These are phyloP conservation scores for Battus philenor DNA, from an alignment of 1,140 invertebrate species.

Conservation along the genomic window DNA sequence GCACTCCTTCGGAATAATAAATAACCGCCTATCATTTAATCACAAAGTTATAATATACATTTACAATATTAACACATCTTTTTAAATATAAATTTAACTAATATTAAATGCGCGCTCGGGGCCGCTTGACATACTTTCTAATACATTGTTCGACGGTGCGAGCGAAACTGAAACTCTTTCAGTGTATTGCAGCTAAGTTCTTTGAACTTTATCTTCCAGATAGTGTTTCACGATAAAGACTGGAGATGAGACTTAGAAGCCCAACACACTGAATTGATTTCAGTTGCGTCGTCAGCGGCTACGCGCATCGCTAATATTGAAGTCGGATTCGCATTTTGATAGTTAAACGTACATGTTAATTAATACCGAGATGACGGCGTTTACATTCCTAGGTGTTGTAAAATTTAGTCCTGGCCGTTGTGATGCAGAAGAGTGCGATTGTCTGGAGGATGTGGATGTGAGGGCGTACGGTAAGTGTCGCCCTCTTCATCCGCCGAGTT, in stretches of 20 bases:
- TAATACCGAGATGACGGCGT: no score
- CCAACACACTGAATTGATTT: slow-evolving; percentile 35
- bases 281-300: slow-evolving; percentile 45
- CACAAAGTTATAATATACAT: slow-evolving; percentile 66
- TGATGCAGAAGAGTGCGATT: slow-evolving; percentile 78
- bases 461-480: slow-evolving; percentile 75
- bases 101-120: slow-evolving; percentile 49
- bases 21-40: slow-evolving; percentile 65
- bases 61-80: slow-evolving; percentile 74
- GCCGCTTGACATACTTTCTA: slow-evolving; percentile 24
- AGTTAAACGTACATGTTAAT: no score
- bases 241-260: slow-evolving; percentile 16
- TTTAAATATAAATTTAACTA: slow-evolving; percentile 74
- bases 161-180: slow-evolving; percentile 43
- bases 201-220: slow-evolving; percentile 17
- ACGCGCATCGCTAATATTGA: no score
- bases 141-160: slow-evolving; percentile 20
- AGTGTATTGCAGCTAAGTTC: slow-evolving; percentile 26
- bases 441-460: slow-evolving; percentile 75
- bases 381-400: no score
- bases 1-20: slow-evolving; percentile 67
- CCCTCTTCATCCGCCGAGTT: slow-evolving; percentile 79
- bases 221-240: slow-evolving; percentile 30
- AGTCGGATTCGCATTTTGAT: no score
- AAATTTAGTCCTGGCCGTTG: slow-evolving; percentile 80